phyloP scores from a whole-genome alignment of 2,888 invertebrate genomes.

The Thelaira solivaga region DNA sequence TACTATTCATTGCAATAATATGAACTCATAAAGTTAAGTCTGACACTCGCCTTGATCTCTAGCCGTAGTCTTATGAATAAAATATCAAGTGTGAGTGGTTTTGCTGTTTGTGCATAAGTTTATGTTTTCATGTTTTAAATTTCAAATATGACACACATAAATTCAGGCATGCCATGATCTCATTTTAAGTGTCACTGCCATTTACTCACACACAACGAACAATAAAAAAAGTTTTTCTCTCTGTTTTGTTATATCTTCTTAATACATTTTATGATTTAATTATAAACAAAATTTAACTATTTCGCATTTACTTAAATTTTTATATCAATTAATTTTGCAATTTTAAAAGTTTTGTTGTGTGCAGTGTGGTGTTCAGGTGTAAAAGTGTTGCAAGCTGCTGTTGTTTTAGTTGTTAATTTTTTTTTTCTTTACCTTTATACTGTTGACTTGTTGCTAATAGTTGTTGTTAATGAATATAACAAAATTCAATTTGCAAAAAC shows the following conservation, averaged over 20 bases:
- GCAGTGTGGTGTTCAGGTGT: not conserved
- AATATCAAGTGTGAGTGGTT: too few species aligned
- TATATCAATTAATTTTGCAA: slow-evolving; percentile 8
- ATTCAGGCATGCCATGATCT: not conserved
- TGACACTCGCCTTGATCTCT: too few species aligned
- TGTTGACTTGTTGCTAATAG: slow-evolving; percentile 7
- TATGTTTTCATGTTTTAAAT: too few species aligned
- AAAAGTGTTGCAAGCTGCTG: slow-evolving; percentile 5
- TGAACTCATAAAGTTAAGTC: too few species aligned
- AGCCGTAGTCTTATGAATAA: too few species aligned
- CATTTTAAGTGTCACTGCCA: not conserved
- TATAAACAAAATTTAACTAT: not conserved
- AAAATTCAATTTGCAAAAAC: slow-evolving; percentile 26
- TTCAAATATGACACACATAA: not conserved
- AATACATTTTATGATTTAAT: not conserved
- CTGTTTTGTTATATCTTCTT: not conserved
- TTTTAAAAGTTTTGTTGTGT: not conserved
- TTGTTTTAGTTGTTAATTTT: not conserved
- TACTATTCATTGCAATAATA: too few species aligned
- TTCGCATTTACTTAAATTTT: not conserved
- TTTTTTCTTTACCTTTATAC: not conserved
- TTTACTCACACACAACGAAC: not conserved
- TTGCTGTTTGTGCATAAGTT: too few species aligned
- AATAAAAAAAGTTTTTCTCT: not conserved
- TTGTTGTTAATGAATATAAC: slow-evolving; percentile 53